These are phyloP conservation scores for Promerops cafer DNA, from an alignment of 2,113 vertebrate species.

Conservation along the genomic window DNA sequence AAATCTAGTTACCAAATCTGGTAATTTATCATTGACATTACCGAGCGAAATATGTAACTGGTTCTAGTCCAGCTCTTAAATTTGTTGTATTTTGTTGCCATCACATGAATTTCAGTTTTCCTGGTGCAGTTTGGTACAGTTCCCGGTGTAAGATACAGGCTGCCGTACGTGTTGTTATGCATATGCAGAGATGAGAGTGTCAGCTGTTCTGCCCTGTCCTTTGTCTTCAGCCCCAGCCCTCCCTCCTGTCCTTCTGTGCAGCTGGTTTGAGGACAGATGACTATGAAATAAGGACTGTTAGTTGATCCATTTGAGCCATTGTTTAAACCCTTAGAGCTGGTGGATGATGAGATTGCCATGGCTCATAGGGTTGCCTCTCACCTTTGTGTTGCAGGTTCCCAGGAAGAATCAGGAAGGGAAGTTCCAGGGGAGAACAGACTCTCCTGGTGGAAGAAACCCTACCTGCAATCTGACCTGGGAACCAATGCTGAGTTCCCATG, in stretches of 20 bases:
- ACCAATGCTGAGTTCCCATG: neutral
- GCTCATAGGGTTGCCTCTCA: neutral
- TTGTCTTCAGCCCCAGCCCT: neutral
- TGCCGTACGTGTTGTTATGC: neutral
- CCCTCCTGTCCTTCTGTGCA: neutral
- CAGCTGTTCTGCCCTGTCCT: neutral
- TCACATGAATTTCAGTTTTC: neutral
- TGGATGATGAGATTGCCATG: neutral
- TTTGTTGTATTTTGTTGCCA: neutral
- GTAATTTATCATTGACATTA: neutral
- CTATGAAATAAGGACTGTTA: neutral
- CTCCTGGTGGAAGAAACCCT: neutral
- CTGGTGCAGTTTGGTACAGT: neutral
- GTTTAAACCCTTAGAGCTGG: neutral
- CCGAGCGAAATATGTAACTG: neutral
- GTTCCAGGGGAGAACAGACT: neutral
- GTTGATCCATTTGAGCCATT: neutral
- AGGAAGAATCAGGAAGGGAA: neutral
- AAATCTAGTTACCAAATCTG: conserved; percentile 8
- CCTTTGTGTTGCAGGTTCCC: neutral
- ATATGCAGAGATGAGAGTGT: neutral
- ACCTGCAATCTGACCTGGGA: neutral
- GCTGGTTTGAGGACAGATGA: neutral
- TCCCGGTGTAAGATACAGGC: neutral
- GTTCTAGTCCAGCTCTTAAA: neutral